Conservation (phyloP, 1,140 invertebrate genomes). For the Oedothorax gibbosus region DNA sequence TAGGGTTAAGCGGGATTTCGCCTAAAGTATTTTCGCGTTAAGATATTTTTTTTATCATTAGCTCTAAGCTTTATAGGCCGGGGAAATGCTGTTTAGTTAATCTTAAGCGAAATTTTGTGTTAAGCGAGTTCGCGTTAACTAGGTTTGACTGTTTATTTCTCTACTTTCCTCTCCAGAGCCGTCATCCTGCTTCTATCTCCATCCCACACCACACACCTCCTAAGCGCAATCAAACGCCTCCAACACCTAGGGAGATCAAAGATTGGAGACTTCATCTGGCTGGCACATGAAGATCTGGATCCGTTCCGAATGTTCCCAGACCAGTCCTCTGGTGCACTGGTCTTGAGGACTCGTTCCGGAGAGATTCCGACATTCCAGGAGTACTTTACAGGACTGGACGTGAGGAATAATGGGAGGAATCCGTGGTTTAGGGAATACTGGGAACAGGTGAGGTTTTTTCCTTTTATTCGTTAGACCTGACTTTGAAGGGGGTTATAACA, state of each 20-base stretch:
- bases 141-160: too few relatives aligned
- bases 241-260: slow-evolving; percentile 58
- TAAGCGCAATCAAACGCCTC: slow-evolving; percentile 62
- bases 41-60: too few relatives aligned
- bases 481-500: too few relatives aligned
- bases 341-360: slow-evolving; percentile 61
- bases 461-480: too few relatives aligned
- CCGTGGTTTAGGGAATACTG: slow-evolving; percentile 67
- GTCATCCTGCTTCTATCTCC: slow-evolving; percentile 63
- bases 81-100: too few relatives aligned
- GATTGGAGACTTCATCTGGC: slow-evolving; percentile 64
- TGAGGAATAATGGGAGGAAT: slow-evolving; percentile 64
- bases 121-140: too few relatives aligned
- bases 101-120: too few relatives aligned
- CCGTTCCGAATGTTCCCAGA: slow-evolving; percentile 62
- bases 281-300: slow-evolving; percentile 62
- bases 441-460: slow-evolving; percentile 60
- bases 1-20: too few relatives aligned
- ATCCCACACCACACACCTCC: slow-evolving; percentile 60
- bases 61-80: too few relatives aligned
- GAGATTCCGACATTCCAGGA: slow-evolving; percentile 63
- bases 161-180: slow-evolving; percentile 43
- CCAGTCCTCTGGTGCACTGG: slow-evolving; percentile 63
- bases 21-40: too few relatives aligned
- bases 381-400: slow-evolving; percentile 64